phyloP scores from a whole-genome alignment of 2,888 invertebrate genomes.

The Microctonus brassicae region DNA sequence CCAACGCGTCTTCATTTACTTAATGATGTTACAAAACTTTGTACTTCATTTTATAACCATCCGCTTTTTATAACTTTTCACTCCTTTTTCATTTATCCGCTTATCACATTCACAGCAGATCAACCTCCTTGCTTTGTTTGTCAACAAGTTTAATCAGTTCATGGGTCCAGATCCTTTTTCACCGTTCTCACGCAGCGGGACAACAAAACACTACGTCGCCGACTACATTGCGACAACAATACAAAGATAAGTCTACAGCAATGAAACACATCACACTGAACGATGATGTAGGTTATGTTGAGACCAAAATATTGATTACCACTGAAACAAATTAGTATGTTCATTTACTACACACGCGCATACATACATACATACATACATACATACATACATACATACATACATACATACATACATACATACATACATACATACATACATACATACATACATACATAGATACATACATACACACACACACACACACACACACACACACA shows the following conservation, averaged over 20 bases:
- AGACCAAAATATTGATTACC: not conserved
- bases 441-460: too few species aligned
- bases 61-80: not conserved
- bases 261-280: not conserved
- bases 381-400: too few species aligned
- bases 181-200: not conserved
- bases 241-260: not conserved
- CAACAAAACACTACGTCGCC: not conserved
- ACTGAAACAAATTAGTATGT: not conserved
- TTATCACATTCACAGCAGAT: too few species aligned
- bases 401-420: too few species aligned
- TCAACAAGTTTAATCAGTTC: not conserved
- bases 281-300: not conserved
- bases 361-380: too few species aligned
- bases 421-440: too few species aligned
- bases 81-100: too few species aligned
- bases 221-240: not conserved
- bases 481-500: too few species aligned
- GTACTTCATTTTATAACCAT: not conserved
- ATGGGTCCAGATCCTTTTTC: too few species aligned
- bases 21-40: not conserved
- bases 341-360: not conserved
- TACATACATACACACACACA: too few species aligned
- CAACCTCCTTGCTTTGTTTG: too few species aligned
- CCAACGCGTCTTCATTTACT: slow-evolving; percentile 25